Conservation (phyloP, 2,797 vertebrate species). For the Cynopterus sphinx region DNA sequence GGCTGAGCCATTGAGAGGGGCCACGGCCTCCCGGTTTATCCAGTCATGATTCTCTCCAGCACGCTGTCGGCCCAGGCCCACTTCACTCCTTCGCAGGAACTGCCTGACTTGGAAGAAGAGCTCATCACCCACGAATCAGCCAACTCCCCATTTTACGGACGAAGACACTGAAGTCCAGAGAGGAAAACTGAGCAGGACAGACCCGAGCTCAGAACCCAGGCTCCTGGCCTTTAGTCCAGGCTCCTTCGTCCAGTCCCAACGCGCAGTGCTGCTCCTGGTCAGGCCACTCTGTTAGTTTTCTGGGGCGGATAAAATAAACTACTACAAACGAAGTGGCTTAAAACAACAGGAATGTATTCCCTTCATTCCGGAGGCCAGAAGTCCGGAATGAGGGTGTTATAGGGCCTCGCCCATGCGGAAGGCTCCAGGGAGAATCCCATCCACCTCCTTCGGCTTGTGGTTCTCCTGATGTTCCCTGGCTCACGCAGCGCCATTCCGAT, state of each 20-base stretch:
- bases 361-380: neutral
- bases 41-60: fast-evolving
- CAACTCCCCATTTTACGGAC: neutral
- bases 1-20: neutral
- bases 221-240: neutral
- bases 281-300: neutral
- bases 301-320: neutral
- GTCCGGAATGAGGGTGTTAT: neutral
- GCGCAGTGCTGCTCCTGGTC: neutral
- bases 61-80: fast-evolving
- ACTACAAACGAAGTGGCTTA: neutral
- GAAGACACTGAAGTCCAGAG: neutral
- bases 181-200: neutral
- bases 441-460: fast-evolving
- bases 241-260: neutral
- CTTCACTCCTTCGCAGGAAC: neutral
- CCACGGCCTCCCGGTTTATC: neutral
- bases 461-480: neutral
- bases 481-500: fast-evolving
- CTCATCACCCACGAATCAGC: neutral
- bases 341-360: neutral
- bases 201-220: neutral
- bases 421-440: neutral
- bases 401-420: fast-evolving
- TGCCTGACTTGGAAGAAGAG: neutral